Percentiles rank a stretch among this genome's conserved stretches.
phyloP scores from a whole-genome alignment of 1,140 invertebrate genomes.

The Drosophila azteca region DNA sequence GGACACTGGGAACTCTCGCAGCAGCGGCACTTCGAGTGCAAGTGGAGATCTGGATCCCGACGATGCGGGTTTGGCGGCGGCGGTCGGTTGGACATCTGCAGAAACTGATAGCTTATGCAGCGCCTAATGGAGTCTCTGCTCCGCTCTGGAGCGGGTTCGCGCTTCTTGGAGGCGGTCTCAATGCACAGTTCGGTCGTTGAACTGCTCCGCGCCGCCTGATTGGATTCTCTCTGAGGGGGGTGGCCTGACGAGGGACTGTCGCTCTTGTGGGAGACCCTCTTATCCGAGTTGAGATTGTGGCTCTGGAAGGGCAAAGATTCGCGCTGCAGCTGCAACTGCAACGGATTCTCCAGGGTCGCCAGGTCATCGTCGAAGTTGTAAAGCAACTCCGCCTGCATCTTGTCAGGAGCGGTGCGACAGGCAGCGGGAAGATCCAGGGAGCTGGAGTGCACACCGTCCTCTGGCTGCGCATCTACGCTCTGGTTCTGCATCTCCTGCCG shows the following conservation, averaged over 20 bases:
- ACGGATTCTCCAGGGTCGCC: slow-evolving; percentile 26
- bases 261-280: slow-evolving; percentile 66
- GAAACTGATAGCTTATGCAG: slow-evolving; percentile 85
- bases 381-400: slow-evolving; percentile 84
- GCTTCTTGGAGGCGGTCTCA: slow-evolving; percentile 33
- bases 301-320: slow-evolving; percentile 19
- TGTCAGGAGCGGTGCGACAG: slow-evolving; percentile 84
- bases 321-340: slow-evolving; percentile 84
- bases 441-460: slow-evolving; percentile 84
- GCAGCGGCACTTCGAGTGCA: slow-evolving; percentile 85
- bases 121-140: slow-evolving; percentile 73
- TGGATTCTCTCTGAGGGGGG: slow-evolving; percentile 1
- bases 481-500: slow-evolving; percentile 75
- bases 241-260: slow-evolving; percentile 56
- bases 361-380: slow-evolving; percentile 81
- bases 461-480: slow-evolving; percentile 57
- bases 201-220: slow-evolving; percentile 30
- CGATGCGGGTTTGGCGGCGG: slow-evolving; percentile 28
- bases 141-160: neutral
- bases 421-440: slow-evolving; percentile 85
- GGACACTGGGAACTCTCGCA: slow-evolving; percentile 86
- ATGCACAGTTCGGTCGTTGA: slow-evolving; percentile 71
- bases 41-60: slow-evolving; percentile 40
- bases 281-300: slow-evolving; percentile 29
- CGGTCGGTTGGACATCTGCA: slow-evolving; percentile 69